Evolutionary conservation across 1,140 invertebrate species (phyloP).

Genomic region (Meloidogyne hapla): DNA sequence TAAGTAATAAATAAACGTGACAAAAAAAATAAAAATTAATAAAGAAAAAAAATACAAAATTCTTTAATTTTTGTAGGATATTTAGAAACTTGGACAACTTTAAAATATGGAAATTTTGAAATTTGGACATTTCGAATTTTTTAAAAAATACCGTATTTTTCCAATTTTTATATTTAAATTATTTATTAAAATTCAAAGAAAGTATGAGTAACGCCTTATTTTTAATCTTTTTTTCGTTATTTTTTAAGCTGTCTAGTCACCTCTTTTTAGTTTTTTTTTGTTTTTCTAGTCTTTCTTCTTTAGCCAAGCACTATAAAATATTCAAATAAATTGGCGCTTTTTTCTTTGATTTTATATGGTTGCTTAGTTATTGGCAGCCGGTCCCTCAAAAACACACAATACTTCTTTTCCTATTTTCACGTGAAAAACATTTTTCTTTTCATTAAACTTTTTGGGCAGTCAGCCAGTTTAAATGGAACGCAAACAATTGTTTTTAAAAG

Average conservation of each 20-base stretch:
- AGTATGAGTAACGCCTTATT: too few species aligned
- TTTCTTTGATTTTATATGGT: background rate
- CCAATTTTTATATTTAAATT: too few species aligned
- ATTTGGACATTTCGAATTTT: background rate
- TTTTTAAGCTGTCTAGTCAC: background rate
- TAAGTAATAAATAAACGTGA: background rate
- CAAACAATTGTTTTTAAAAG: background rate
- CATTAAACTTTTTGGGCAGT: background rate
- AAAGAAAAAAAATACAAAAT: background rate
- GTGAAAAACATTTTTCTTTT: background rate
- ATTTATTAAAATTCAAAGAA: too few species aligned
- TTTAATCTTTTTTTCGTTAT: background rate
- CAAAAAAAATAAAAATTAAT: background rate
- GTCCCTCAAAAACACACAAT: background rate
- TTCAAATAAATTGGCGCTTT: constrained; percentile 3
- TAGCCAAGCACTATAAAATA: background rate
- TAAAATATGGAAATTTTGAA: background rate
- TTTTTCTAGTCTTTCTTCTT: background rate
- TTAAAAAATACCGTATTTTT: too few species aligned
- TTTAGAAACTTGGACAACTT: too few species aligned
- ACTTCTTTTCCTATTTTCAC: background rate
- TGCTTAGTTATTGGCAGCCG: background rate
- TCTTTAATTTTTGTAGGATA: background rate
- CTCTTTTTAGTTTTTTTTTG: too few species aligned
- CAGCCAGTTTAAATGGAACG: background rate